These are phyloP conservation scores for Pseudorhombus dupliciocellatus DNA, from an alignment of 2,113 vertebrate genomes.

Conservation along the genomic window DNA sequence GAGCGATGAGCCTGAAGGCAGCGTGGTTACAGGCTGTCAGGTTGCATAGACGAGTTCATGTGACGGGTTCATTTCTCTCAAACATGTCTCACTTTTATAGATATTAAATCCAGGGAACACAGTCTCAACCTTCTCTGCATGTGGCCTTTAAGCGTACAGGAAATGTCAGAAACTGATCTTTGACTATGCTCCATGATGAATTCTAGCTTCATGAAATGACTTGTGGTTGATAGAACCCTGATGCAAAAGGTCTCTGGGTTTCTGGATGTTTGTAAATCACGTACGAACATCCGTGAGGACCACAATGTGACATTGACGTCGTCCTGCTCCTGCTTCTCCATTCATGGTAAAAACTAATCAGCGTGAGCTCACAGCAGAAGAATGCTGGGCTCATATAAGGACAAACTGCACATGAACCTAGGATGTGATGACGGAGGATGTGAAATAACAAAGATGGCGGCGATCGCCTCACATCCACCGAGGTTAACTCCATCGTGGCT, in stretches of 20 bases:
- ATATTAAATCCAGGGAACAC: neutral
- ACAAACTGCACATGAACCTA: conserved; percentile 14
- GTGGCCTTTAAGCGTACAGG: neutral
- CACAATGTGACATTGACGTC: neutral
- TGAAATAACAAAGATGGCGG: neutral
- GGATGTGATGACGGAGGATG: neutral
- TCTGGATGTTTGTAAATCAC: conserved; percentile 9
- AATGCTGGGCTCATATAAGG: conserved; percentile 45
- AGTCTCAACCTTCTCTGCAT: neutral
- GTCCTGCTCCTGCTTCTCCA: conserved; percentile 40
- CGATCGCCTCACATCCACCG: neutral
- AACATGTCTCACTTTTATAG: conserved; percentile 17
- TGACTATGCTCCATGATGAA: neutral
- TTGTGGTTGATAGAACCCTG: neutral
- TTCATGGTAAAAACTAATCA: conserved; percentile 61
- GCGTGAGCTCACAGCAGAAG: conserved; percentile 7
- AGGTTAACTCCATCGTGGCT: neutral
- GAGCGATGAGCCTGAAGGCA: conserved; percentile 25
- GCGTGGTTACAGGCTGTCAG: conserved; percentile 49
- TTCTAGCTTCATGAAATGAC: neutral
- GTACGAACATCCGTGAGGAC: conserved; percentile 19
- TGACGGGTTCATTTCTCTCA: conserved; percentile 41
- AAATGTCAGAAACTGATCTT: conserved; percentile 11
- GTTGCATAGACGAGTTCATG: conserved; percentile 32
- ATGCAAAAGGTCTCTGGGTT: neutral